Evolutionary conservation across 2,888 invertebrate genomes (phyloP).

Genomic region (Pseudococcus longispinus): DNA sequence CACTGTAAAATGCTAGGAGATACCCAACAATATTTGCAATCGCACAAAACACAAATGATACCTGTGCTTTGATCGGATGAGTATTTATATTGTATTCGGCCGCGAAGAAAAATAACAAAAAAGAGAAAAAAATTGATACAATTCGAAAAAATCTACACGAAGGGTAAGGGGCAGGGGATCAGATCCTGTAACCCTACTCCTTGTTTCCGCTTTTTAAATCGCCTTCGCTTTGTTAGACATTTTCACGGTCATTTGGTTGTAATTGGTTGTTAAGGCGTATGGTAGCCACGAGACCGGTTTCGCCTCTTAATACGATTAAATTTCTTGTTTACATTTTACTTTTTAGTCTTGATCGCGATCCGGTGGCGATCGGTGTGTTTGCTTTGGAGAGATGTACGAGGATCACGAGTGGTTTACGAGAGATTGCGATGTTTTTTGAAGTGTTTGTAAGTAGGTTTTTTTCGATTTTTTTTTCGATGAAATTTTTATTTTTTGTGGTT

Average conservation of each 20-base stretch:
- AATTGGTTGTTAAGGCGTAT: conserved; percentile 39
- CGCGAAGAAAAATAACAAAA: conserved; percentile 32
- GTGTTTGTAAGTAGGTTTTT: background rate
- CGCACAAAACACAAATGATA: conserved; percentile 53
- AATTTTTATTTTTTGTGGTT: background rate
- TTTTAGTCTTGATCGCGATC: conserved; percentile 12
- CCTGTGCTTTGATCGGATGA: background rate
- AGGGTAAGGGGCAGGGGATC: conserved; percentile 20
- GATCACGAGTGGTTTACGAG: background rate
- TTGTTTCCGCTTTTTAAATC: conserved; percentile 43
- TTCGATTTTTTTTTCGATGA: background rate
- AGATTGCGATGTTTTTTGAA: background rate
- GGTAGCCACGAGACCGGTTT: conserved; percentile 47
- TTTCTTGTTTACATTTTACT: conserved; percentile 40
- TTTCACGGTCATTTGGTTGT: conserved; percentile 50
- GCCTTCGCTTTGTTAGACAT: conserved; percentile 50
- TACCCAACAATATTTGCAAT: conserved; percentile 50
- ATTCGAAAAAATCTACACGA: background rate
- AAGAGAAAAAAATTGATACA: conserved; percentile 47
- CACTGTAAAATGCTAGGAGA: conserved; percentile 49
- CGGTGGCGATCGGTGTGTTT: background rate
- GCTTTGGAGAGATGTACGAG: background rate
- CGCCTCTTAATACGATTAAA: conserved; percentile 17
- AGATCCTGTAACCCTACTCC: conserved; percentile 40
- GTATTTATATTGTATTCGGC: conserved; percentile 43